Conservation (phyloP, 2,797 vertebrate genomes). For the Mergus octosetaceus region DNA sequence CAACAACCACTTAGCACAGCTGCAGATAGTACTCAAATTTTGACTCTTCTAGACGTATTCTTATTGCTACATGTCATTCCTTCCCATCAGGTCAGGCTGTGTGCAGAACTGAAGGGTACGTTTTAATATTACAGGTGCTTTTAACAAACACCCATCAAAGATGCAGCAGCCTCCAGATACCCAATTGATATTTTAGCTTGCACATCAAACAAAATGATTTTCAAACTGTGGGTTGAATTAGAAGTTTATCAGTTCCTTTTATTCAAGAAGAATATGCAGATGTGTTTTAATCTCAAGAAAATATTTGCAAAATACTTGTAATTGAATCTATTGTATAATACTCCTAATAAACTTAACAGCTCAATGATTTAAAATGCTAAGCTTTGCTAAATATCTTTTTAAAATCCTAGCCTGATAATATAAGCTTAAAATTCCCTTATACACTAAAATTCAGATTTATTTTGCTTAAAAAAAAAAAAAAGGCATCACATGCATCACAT, state of each 20-base stretch:
- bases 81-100: background rate
- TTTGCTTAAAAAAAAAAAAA: background rate
- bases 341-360: background rate
- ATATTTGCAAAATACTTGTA: background rate
- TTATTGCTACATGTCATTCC: background rate
- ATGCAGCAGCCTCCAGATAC: background rate
- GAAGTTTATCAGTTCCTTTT: background rate
- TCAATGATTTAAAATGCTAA: background rate
- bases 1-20: accelerated
- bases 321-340: background rate
- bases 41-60: background rate
- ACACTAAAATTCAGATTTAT: background rate
- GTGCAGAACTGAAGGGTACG: background rate
- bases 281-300: background rate
- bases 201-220: background rate
- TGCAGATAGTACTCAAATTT: background rate
- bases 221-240: background rate
- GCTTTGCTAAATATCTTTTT: background rate
- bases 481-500: too few species aligned
- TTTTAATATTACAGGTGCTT: background rate
- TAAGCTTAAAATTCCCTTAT: background rate
- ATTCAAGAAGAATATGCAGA: background rate
- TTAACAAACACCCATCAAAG: background rate
- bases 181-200: background rate
- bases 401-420: background rate